Conservation (phyloP, 2,888 invertebrate genomes). For the Liodrosophila aerea region DNA sequence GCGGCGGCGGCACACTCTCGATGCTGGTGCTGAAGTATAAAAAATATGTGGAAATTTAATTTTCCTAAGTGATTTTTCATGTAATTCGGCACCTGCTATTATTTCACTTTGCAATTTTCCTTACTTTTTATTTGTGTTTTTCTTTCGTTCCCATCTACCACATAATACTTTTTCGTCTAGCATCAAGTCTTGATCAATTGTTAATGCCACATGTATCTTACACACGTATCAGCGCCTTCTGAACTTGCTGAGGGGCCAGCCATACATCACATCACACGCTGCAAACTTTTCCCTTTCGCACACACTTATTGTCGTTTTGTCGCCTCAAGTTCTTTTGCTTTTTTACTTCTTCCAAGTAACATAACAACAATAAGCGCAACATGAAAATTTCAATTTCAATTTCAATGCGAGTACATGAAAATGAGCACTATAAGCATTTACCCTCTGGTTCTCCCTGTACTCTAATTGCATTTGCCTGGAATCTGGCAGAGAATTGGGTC, state of each 20-base stretch:
- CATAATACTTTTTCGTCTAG: constrained; percentile 64
- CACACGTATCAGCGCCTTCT: constrained; percentile 63
- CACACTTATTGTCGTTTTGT: constrained; percentile 32
- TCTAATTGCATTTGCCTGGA: constrained; percentile 44
- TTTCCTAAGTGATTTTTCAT: constrained; percentile 77
- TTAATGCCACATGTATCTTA: constrained; percentile 68
- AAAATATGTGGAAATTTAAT: constrained; percentile 78
- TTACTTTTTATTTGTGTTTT: constrained; percentile 14
- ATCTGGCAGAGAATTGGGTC: constrained; percentile 58
- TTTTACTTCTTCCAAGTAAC: background rate
- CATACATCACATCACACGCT: constrained; percentile 67
- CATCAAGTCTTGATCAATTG: constrained; percentile 67
- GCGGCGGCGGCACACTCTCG: constrained; percentile 1
- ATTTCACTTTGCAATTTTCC: constrained; percentile 65
- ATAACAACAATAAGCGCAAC: background rate
- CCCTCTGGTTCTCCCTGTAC: constrained; percentile 40
- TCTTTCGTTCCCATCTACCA: constrained; percentile 30
- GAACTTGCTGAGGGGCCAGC: constrained; percentile 64
- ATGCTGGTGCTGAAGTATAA: constrained; percentile 63
- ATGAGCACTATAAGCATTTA: constrained; percentile 5
- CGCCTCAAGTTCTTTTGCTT: background rate
- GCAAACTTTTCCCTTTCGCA: constrained; percentile 51
- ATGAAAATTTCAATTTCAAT: constrained; percentile 18
- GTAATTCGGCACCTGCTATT: constrained; percentile 79
- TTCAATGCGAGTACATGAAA: constrained; percentile 9